phyloP scores from a whole-genome alignment of 2,797 vertebrate genomes.

The Aotus griseimembra region DNA sequence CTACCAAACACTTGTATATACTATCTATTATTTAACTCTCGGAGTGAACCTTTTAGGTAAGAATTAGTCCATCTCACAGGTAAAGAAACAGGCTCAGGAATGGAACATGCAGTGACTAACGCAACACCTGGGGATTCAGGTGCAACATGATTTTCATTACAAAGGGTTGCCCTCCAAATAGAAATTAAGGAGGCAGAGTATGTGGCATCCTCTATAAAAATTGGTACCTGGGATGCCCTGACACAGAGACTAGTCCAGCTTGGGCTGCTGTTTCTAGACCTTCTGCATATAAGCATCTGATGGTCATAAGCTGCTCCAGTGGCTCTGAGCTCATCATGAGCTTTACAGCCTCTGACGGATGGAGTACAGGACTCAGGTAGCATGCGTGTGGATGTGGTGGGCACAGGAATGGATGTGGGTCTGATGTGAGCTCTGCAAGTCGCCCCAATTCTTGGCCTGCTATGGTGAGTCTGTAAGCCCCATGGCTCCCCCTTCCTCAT shows the following conservation, averaged over 20 bases:
- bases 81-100: not conserved
- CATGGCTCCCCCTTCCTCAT: rapidly evolving
- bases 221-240: not conserved
- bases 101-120: not conserved
- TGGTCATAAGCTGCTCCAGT: too few relatives aligned
- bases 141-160: too few relatives aligned
- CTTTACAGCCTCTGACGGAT: not conserved
- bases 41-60: not conserved
- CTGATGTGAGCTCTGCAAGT: not conserved
- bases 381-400: not conserved
- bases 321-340: not conserved
- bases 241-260: not conserved
- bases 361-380: not conserved
- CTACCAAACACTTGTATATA: too few relatives aligned
- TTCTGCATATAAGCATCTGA: not conserved
- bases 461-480: not conserved
- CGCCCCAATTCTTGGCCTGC: not conserved
- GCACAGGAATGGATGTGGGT: not conserved
- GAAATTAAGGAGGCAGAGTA: too few relatives aligned
- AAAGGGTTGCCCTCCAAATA: too few relatives aligned
- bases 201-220: not conserved
- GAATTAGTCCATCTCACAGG: not conserved
- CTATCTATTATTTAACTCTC: not conserved
- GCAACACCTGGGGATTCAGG: not conserved
- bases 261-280: not conserved